Base-by-base conservation (phyloP, 2,113 vertebrate species). In the Coracopsis vasa region DNA sequence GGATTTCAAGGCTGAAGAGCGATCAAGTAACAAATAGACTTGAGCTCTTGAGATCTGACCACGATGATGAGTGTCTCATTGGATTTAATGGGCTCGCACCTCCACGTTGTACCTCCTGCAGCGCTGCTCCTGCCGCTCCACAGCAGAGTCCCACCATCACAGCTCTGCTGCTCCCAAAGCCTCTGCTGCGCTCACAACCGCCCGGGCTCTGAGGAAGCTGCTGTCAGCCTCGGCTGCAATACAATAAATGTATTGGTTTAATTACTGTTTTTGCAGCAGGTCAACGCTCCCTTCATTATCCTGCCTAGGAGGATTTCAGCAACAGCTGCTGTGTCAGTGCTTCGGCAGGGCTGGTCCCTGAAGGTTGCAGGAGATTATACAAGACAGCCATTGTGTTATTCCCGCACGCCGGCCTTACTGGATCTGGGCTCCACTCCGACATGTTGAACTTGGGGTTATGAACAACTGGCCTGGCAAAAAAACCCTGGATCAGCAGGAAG, bases 21-120 rank as follows among this genome's bases (percentile, higher is more conserved):
- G 20, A 75, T 11, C 25, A 67, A 45, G 4, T 24, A 5, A 50
- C 3, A 61, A 48, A 27, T 0, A 33, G 19, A 33, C 18, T 4
- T 21, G 39, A 62, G 28, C 35, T 75, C 16, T 21, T 48, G 50
- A 16, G 25, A 23, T n/a, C 33, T 13, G 16, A 65, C 28, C 15
- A 73, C 65, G 39, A 4, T 10, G 33, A 35, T 2, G 9, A 41
- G 28, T 16, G 37, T 16, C 39, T 28, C 2, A 24, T 5, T 21
- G 44, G 27, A 58, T n/a, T 11, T 47, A 51, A 39, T 13, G 29
- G 18, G 53, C 51, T 19, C 5, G 51, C 18, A 33, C 45, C 60
- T 28, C 28, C 28, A 2, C 2, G 0, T n/a, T 9, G 2, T 4
- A 8, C 0, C 2, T 37, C 17, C 47, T 3, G 20, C 33, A 15